Conservation (phyloP, 2,113 vertebrate species). For the Cyrtonyx montezumae region DNA sequence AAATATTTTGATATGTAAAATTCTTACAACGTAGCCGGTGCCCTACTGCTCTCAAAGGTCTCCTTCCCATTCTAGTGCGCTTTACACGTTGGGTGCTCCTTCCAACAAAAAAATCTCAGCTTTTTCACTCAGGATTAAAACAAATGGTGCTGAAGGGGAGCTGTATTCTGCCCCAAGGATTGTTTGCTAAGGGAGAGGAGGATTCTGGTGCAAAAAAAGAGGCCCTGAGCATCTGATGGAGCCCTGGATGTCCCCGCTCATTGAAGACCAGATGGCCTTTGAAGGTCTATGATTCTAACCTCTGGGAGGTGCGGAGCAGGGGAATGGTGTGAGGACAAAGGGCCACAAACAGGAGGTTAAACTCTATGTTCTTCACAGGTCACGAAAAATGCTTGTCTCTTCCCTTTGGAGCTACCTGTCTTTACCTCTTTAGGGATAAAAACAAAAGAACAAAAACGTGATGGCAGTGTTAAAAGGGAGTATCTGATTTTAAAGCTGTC, state of each 20-base stretch:
- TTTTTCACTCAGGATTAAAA: background rate
- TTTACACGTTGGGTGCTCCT: background rate
- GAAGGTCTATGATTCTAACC: background rate
- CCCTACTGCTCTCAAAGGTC: background rate
- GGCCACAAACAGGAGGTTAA: background rate
- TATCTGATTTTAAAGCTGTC: background rate
- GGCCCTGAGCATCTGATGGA: background rate
- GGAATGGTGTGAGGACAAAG: background rate
- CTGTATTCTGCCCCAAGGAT: background rate
- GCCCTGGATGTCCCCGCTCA: no score
- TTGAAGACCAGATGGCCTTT: no score
- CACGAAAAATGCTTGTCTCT: background rate
- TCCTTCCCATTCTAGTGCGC: background rate
- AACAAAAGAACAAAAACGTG: background rate
- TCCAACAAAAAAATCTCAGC: background rate
- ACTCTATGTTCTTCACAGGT: rapidly evolving
- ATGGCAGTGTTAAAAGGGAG: background rate
- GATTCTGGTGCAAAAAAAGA: background rate
- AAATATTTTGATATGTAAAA: background rate
- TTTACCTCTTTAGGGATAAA: background rate
- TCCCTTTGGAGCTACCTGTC: background rate
- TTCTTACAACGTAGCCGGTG: background rate
- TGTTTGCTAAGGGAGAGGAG: background rate
- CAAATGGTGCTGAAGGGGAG: background rate
- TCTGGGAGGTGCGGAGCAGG: background rate